Percentiles rank a stretch among this genome's conserved stretches.
Conservation (phyloP, 2,797 vertebrate species). For the Spondyliosoma cantharus region DNA sequence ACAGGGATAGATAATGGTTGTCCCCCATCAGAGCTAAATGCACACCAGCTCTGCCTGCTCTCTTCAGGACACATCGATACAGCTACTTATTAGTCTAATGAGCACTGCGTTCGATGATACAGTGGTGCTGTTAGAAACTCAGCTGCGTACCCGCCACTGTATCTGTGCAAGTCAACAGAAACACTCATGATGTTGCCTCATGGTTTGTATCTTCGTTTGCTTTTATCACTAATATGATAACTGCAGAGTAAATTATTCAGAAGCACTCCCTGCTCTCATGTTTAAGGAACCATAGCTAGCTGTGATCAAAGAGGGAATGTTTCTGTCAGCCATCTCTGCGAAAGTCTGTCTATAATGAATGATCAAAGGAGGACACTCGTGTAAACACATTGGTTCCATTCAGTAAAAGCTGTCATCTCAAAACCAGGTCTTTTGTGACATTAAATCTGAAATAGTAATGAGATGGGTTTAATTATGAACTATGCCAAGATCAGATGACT, state of each 20-base stretch:
- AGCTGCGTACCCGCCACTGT: conserved; percentile 28
- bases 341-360: conserved; percentile 28
- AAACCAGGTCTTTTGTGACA: conserved; percentile 21
- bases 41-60: conserved; percentile 20
- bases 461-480: conserved; percentile 11
- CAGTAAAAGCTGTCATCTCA: conserved; percentile 37
- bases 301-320: conserved; percentile 60
- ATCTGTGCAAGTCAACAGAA: conserved; percentile 42
- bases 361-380: conserved; percentile 66
- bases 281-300: conserved; percentile 60
- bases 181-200: conserved; percentile 47
- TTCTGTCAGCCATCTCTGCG: conserved; percentile 51
- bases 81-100: conserved; percentile 61
- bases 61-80: conserved; percentile 37
- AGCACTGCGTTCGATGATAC: conserved; percentile 40
- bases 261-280: conserved; percentile 57
- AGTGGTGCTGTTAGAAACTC: conserved; percentile 35
- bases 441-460: conserved; percentile 12
- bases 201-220: conserved; percentile 52
- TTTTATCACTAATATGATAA: conserved; percentile 77
- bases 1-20: not conserved
- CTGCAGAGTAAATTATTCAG: conserved; percentile 79
- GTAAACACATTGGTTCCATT: conserved; percentile 58
- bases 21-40: conserved; percentile 8
- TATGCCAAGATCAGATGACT: not conserved